Evolutionary conservation across 2,113 vertebrate genomes (phyloP).

Genomic region (Todiramphus chloris): DNA sequence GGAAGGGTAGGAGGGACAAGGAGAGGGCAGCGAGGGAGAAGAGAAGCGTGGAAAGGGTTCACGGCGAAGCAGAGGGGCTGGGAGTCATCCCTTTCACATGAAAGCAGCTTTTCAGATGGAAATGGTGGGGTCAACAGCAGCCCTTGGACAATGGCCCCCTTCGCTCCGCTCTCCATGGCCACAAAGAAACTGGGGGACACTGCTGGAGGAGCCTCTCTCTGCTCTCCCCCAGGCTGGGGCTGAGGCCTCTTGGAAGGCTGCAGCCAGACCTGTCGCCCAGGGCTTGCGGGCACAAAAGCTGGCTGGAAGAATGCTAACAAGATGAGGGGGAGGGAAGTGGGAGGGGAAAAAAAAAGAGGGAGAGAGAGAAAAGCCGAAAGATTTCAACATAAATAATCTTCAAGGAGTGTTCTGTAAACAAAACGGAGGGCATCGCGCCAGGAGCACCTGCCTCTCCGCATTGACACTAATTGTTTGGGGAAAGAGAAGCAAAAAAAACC

Average conservation of each 20-base stretch:
- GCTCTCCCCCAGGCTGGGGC: not conserved
- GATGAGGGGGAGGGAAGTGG: not conserved
- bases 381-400: slow-evolving; percentile 72
- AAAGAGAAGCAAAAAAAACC: not conserved
- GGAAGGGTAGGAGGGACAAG: not conserved
- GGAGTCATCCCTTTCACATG: not conserved
- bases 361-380: slow-evolving; percentile 46
- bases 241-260: not conserved
- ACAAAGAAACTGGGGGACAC: not conserved
- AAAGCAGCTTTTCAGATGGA: slow-evolving; percentile 63
- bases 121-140: slow-evolving; percentile 48
- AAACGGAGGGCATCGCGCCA: slow-evolving; percentile 50
- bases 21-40: not conserved
- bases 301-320: slow-evolving; percentile 48
- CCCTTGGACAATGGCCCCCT: slow-evolving; percentile 23
- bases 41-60: not conserved
- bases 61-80: not conserved
- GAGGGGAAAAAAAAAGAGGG: not conserved
- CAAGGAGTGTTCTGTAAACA: slow-evolving; percentile 71
- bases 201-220: not conserved
- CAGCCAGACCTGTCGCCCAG: not conserved
- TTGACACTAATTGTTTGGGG: slow-evolving; percentile 51
- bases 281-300: slow-evolving; percentile 27
- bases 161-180: not conserved
- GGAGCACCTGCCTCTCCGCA: slow-evolving; percentile 66